Evolutionary conservation across 2,888 invertebrate genomes (phyloP), one percentile per base, ranked within the genome.

Genomic region (Myopa testacea): DNA sequence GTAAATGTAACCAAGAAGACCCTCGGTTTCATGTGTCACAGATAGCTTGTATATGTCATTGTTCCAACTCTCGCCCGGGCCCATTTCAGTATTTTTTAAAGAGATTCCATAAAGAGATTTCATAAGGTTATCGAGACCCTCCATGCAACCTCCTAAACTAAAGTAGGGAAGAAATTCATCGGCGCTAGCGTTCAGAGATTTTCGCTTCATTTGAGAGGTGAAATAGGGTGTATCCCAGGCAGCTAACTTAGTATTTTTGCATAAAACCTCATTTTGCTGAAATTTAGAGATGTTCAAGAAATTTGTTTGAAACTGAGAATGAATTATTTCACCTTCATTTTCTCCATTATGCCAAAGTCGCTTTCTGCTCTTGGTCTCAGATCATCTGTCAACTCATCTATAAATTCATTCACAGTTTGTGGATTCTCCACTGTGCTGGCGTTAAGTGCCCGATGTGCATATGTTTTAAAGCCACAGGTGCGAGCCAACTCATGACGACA

Each of bases 81-180:
- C 90, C 84, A 95, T 92, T 81, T 95, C 93, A 58, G 94, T 93
- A 72, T 93, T 92, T 80, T 94, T 91, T 77, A 98, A 89, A 3
- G 92, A 92, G 60, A 99, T 95, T 1, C 95, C 96, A 85, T 95
- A 98, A 5, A 99, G 90, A 37, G 93, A 92, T 80, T 94, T 92
- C 82, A 97, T 95, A n/a, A 99, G 89, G 86, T 93, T 92, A 87
- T 96, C 96, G n/a, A 99, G 90, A 0, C 99, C 99, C 85, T 98
- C 98, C 97, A 99, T 98, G 85, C 98, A 98, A 8, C 94, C 93
- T 1, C 98, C 98, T 0, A 99, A 91, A 14, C 96, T 98, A 89
- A 97, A 97, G 88, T 94, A 98, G 4, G 95, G 95, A 63, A 94
- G 92, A 84, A 94, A 95, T 84, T 96, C 95, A 5, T 92, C 91